Percentiles rank a stretch among this genome's conserved stretches.
Evolutionary conservation across 2,888 invertebrate species (phyloP).

Genomic region (Dolichopus griseipennis): DNA sequence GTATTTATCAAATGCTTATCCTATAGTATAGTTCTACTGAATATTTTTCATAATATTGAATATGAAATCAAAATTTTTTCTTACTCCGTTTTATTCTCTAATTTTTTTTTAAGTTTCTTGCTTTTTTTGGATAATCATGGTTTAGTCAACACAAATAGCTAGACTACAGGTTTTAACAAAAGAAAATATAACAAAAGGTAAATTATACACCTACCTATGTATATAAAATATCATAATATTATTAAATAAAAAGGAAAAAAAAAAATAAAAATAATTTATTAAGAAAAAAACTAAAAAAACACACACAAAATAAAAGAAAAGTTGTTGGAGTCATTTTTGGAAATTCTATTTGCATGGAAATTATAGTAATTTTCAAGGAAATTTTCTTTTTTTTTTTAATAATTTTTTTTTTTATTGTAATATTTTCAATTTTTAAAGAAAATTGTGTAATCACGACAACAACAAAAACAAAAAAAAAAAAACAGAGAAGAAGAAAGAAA

Average conservation of each 20-base stretch:
- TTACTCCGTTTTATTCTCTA: neutral
- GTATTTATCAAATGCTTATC: too few relatives aligned
- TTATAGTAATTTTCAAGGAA: constrained; percentile 1
- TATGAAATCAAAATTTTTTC: neutral
- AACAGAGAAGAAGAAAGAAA: neutral
- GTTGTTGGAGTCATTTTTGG: neutral
- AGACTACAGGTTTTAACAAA: neutral
- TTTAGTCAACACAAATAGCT: constrained; percentile 3
- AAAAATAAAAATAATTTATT: neutral
- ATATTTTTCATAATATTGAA: too few relatives aligned
- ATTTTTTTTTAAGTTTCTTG: too few relatives aligned
- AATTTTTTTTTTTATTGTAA: neutral
- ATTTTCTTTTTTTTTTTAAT: neutral
- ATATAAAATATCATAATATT: neutral
- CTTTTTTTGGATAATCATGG: neutral
- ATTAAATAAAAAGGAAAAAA: neutral
- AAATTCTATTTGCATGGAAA: constrained; percentile 6
- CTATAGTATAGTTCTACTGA: too few relatives aligned
- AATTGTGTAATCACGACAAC: constrained; percentile 2
- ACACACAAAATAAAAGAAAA: too few relatives aligned
- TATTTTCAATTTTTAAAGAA: neutral
- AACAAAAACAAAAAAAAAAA: too few relatives aligned
- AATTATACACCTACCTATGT: neutral
- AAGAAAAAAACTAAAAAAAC: too few relatives aligned
- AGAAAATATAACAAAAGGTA: neutral